Percentiles rank a stretch among this genome's conserved stretches.
Evolutionary conservation across 2,797 vertebrate species (phyloP).

Genomic region (Syngnathus acus): DNA sequence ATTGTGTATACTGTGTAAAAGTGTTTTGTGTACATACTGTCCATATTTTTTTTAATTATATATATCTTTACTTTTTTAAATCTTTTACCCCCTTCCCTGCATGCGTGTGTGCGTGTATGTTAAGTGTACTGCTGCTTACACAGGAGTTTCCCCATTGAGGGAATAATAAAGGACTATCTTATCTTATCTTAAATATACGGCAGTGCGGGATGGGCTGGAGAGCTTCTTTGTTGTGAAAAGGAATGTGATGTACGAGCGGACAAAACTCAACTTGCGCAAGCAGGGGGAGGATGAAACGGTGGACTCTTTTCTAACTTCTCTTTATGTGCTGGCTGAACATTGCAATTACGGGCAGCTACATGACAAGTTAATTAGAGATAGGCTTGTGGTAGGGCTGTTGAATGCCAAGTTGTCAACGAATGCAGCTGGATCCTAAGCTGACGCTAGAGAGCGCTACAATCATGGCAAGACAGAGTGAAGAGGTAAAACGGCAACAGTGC

Average conservation of each 20-base stretch:
- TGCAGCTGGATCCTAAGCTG: not conserved
- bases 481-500: not conserved
- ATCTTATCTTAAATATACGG: no score
- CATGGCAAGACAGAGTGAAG: not conserved
- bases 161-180: no score
- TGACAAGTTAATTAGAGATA: no score
- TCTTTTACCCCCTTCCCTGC: no score
- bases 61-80: no score
- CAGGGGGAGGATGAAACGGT: not conserved
- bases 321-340: not conserved
- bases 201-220: not conserved
- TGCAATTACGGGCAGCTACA: no score
- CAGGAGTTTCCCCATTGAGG: no score
- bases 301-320: not conserved
- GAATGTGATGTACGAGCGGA: not conserved
- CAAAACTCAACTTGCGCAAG: not conserved
- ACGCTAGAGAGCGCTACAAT: not conserved
- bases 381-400: not conserved
- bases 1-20: no score
- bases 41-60: no score
- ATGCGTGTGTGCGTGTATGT: no score
- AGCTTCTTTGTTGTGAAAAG: not conserved
- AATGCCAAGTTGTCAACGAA: not conserved
- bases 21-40: no score
- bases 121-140: no score